These are phyloP conservation scores for Eupelmus urozonus DNA, from an alignment of 2,888 invertebrate genomes.

Conservation along the genomic window DNA sequence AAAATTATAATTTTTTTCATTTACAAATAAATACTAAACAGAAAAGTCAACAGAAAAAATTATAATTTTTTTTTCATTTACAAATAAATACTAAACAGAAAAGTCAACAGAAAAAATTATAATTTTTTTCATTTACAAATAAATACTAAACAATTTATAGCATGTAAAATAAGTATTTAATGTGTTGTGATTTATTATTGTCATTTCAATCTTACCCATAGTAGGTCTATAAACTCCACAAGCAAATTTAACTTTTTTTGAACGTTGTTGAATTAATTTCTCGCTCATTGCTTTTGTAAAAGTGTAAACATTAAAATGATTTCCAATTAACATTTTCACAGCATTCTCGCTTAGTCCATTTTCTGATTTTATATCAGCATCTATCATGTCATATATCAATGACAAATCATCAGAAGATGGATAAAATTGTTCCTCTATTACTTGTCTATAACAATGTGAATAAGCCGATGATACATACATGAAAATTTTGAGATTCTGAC, in stretches of 20 bases:
- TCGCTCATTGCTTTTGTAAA: constrained; percentile 68
- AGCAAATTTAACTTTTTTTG: constrained; percentile 60
- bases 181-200: too few species aligned
- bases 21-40: too few species aligned
- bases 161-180: too few species aligned
- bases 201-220: constrained; percentile 62
- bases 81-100: too few species aligned
- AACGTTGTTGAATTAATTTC: constrained; percentile 64
- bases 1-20: too few species aligned
- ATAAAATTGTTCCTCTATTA: constrained; percentile 68
- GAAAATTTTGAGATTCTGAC: constrained; percentile 63
- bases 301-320: constrained; percentile 65
- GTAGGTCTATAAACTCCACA: constrained; percentile 66
- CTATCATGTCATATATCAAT: constrained; percentile 64
- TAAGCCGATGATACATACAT: constrained; percentile 68
- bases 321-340: constrained; percentile 58
- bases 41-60: too few species aligned
- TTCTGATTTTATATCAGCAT: constrained; percentile 58
- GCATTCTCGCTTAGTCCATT: constrained; percentile 61
- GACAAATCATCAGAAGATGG: constrained; percentile 47
- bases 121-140: too few species aligned
- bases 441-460: constrained; percentile 62
- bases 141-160: too few species aligned
- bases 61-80: too few species aligned
- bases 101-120: too few species aligned